Evolutionary conservation across 1,140 invertebrate genomes (phyloP).

Genomic region (Diuraphis noxia): DNA sequence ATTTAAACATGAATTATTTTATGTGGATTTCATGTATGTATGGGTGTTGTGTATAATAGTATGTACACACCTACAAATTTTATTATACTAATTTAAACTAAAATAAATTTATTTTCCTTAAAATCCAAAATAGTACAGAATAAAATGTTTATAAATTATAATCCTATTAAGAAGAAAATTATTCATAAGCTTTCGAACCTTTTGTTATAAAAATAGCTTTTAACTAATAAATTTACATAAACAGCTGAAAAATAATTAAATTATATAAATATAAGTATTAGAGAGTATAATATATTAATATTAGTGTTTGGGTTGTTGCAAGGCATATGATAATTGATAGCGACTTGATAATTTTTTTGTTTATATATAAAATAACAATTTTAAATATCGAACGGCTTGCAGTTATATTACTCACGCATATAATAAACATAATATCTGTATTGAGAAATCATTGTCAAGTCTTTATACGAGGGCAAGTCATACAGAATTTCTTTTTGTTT

Average conservation of each 20-base stretch:
- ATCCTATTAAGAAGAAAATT: not conserved
- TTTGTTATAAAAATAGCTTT: not conserved
- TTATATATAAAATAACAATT: not conserved
- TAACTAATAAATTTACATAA: not conserved
- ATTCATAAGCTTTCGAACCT: not conserved
- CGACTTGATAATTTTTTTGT: not conserved
- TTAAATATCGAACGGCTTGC: not conserved
- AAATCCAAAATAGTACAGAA: not conserved
- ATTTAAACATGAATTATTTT: too few relatives aligned
- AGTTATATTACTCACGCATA: not conserved
- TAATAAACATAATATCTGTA: not conserved
- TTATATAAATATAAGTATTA: not conserved
- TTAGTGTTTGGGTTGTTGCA: not conserved
- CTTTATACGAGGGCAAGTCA: not conserved
- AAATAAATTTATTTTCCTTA: not conserved
- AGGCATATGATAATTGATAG: not conserved
- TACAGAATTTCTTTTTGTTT: too few relatives aligned
- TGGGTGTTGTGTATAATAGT: too few relatives aligned
- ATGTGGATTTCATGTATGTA: too few relatives aligned
- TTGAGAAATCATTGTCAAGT: not conserved
- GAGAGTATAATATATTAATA: too few relatives aligned
- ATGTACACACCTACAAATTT: not conserved
- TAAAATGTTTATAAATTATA: not conserved
- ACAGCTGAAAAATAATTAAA: not conserved
- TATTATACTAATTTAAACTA: not conserved